Evolutionary conservation across 2,113 vertebrate genomes (phyloP).

Genomic region (Gymnorhina tibicen): DNA sequence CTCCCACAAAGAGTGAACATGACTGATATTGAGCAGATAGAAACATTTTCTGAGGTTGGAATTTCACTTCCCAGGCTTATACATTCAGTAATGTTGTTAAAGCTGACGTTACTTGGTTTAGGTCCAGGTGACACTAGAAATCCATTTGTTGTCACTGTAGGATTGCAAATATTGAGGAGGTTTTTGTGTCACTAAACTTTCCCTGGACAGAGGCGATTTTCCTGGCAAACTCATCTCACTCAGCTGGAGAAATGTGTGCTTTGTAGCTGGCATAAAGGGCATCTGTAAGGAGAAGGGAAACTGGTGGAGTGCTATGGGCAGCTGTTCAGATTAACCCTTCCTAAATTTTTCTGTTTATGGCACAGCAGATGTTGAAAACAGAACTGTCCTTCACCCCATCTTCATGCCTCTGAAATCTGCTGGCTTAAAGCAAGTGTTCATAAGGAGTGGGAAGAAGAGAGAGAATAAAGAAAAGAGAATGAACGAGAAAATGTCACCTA

Average conservation of each 20-base stretch:
- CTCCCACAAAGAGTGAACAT: background rate
- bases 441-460: background rate
- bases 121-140: background rate
- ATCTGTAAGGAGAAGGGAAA: background rate
- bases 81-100: background rate
- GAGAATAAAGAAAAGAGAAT: background rate
- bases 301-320: background rate
- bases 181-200: background rate
- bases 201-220: background rate
- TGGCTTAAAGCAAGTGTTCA: background rate
- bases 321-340: background rate
- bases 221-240: background rate
- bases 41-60: background rate
- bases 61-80: background rate
- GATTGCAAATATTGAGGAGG: background rate
- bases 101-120: background rate
- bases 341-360: background rate
- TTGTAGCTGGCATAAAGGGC: background rate
- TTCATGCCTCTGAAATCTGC: background rate
- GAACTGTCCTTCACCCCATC: background rate
- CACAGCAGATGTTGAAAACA: background rate
- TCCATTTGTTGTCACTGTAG: background rate
- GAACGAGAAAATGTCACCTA: background rate
- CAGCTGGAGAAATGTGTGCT: background rate
- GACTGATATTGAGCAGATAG: background rate